Evolutionary conservation across 1,140 invertebrate species (phyloP).

Genomic region (Cotesia typhae): DNA sequence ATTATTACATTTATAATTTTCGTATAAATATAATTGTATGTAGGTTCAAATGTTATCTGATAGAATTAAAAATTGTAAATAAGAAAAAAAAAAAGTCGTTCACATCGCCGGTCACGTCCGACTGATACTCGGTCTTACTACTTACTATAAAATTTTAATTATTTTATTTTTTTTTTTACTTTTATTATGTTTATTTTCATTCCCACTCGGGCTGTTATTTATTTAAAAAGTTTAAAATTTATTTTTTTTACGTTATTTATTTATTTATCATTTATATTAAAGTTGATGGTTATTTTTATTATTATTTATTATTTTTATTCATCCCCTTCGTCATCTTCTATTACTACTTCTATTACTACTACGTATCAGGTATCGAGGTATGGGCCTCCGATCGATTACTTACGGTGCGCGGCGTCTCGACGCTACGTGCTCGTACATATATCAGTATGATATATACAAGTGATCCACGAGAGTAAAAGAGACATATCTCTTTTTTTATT

Average conservation of each 20-base stretch:
- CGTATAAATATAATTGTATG: conserved; percentile 31
- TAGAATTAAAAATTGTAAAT: conserved; percentile 18
- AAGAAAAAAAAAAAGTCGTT: conserved; percentile 6
- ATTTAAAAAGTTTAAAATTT: conserved; percentile 21
- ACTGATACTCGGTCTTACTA: too few species aligned
- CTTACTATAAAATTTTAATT: too few species aligned
- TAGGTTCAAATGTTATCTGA: not conserved
- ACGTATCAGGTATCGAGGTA: conserved; percentile 24
- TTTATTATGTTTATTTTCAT: too few species aligned
- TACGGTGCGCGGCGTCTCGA: not conserved
- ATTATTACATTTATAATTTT: not conserved
- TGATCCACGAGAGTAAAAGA: not conserved
- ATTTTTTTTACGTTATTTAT: conserved; percentile 5
- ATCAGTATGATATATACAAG: conserved; percentile 12
- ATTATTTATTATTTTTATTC: too few species aligned
- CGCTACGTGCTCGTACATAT: conserved; percentile 11
- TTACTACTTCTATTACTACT: not conserved
- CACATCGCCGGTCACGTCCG: too few species aligned
- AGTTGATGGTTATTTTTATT: not conserved
- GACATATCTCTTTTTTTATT: not conserved
- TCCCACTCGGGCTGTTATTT: conserved; percentile 21
- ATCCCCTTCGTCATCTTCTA: too few species aligned
- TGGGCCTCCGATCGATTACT: conserved; percentile 21
- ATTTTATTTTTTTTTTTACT: too few species aligned
- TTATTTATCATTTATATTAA: conserved; percentile 10